A percentile compares a stretch with the other conserved stretches of the same genome.
These are phyloP conservation scores for Seriola rivoliana DNA, from an alignment of 2,113 vertebrate genomes.

Conservation along the genomic window DNA sequence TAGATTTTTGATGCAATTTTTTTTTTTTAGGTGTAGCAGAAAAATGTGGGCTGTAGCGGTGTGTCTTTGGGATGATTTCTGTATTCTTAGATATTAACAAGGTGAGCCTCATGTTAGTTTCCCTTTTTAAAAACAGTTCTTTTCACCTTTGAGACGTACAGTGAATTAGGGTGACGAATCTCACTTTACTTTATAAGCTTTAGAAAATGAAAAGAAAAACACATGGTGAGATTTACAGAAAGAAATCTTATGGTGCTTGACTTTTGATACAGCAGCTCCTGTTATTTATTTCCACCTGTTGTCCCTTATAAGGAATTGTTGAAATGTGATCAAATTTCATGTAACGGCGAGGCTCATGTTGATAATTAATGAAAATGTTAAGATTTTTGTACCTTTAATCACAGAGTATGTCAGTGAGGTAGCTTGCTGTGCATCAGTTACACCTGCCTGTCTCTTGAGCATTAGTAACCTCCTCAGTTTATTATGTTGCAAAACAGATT, in stretches of 20 bases:
- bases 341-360: conserved; percentile 14
- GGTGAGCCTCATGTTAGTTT: not conserved
- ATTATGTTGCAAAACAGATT: conserved; percentile 92
- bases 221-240: conserved; percentile 24
- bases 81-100: conserved; percentile 35
- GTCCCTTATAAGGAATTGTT: conserved; percentile 1
- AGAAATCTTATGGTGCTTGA: conserved; percentile 45
- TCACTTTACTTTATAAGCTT: conserved; percentile 17
- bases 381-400: conserved; percentile 33
- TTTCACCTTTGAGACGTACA: not conserved
- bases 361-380: not conserved
- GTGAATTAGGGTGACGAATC: not conserved
- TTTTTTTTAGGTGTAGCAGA: conserved; percentile 27
- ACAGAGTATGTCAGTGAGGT: conserved; percentile 56
- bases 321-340: conserved; percentile 24
- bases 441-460: conserved; percentile 63
- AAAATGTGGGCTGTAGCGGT: conserved; percentile 3
- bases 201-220: conserved; percentile 14
- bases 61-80: conserved; percentile 50
- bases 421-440: conserved; percentile 61
- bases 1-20: conserved; percentile 19
- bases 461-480: conserved; percentile 79
- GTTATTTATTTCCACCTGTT: not conserved
- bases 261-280: conserved; percentile 47
- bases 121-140: not conserved